Percentiles rank a stretch among this genome's conserved stretches.
Conservation (phyloP, 2,113 vertebrate species). For the Marmota flaviventris region DNA sequence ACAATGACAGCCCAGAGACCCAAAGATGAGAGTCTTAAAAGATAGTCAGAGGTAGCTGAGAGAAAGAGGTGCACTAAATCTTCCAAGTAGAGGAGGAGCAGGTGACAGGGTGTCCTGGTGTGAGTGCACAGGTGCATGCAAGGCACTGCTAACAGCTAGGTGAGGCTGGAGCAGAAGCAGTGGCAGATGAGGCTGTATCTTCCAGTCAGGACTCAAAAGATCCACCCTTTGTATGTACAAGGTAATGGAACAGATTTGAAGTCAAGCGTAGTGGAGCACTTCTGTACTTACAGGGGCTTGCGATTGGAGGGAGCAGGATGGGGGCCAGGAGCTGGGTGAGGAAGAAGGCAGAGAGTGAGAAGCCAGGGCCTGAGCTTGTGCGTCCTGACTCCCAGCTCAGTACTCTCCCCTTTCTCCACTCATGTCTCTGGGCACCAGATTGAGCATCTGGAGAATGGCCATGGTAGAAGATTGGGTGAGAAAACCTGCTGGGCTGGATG, state of each 20-base stretch:
- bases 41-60: background rate
- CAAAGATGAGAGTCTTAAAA: background rate
- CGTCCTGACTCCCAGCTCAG: background rate
- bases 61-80: background rate
- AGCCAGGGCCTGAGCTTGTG: background rate
- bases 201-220: background rate
- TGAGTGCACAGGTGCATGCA: background rate
- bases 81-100: background rate
- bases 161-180: background rate
- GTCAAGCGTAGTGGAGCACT: background rate
- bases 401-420: background rate
- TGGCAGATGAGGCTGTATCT: background rate
- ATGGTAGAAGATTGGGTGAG: background rate
- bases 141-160: background rate
- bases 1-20: background rate
- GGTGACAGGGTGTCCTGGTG: background rate
- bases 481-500: background rate
- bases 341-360: background rate
- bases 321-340: background rate
- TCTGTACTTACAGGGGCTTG: background rate
- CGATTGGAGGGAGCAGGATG: background rate
- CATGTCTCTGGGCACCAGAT: background rate
- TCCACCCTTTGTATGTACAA: background rate
- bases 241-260: background rate
- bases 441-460: background rate